Percentiles rank a stretch among this genome's conserved stretches.
These are phyloP conservation scores for Phainopepla nitens DNA, from an alignment of 2,113 vertebrate genomes.

Conservation along the genomic window DNA sequence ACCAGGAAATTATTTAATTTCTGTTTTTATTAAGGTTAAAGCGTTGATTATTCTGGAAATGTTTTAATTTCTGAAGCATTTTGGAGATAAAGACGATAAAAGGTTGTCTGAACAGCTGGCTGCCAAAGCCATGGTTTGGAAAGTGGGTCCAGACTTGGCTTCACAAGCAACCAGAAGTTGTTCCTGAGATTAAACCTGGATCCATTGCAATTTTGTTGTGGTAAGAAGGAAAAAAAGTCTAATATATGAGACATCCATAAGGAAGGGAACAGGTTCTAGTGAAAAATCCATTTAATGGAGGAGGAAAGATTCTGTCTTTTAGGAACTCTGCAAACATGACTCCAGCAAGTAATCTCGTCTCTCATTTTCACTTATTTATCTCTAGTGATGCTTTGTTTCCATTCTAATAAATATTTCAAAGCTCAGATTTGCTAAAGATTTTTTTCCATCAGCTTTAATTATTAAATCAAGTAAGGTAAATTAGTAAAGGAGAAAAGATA, in stretches of 20 bases:
- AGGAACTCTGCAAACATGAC: background rate
- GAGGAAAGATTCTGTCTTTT: background rate
- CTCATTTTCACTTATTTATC: background rate
- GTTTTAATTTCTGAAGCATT: background rate
- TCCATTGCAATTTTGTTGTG: background rate
- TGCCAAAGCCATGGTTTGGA: background rate
- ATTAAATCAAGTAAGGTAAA: background rate
- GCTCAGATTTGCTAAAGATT: background rate
- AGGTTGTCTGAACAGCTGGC: background rate
- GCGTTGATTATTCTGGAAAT: background rate
- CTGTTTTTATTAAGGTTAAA: background rate
- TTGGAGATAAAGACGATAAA: too few species aligned
- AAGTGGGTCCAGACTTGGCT: background rate
- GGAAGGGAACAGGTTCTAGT: background rate
- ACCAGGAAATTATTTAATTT: background rate
- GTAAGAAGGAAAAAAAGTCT: accelerated
- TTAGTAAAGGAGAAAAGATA: background rate
- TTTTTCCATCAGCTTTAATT: background rate
- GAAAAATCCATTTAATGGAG: background rate
- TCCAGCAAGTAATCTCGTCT: background rate
- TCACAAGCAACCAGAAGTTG: background rate
- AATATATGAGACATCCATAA: background rate
- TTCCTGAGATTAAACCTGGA: background rate
- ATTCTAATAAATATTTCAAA: conserved; percentile 19
- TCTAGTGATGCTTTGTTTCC: background rate